A percentile compares a stretch with the other conserved stretches of the same genome.
These are phyloP conservation scores for Ennomos erosarius DNA, from an alignment of 2,888 invertebrate genomes.

Conservation along the genomic window DNA sequence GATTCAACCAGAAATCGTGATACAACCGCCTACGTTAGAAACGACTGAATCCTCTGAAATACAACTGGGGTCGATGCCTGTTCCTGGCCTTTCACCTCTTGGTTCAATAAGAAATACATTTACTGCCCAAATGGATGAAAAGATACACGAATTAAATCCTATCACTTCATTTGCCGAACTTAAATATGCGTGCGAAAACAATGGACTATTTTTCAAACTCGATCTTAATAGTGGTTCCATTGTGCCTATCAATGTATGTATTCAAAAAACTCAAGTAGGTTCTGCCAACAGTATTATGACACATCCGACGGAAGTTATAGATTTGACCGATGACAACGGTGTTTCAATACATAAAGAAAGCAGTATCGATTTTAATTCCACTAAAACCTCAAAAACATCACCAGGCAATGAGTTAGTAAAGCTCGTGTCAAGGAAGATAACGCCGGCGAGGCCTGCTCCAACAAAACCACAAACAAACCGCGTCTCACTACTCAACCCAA, in stretches of 20 bases:
- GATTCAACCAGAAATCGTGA: slow-evolving; percentile 4
- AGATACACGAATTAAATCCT: slow-evolving; percentile 43
- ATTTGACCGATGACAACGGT: slow-evolving; percentile 65
- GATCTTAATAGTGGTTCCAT: slow-evolving; percentile 61
- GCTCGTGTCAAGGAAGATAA: not conserved
- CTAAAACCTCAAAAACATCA: not conserved
- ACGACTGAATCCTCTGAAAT: not conserved
- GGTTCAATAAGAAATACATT: slow-evolving; percentile 6
- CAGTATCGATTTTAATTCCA: not conserved
- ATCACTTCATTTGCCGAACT: slow-evolving; percentile 64
- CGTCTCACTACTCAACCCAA: not conserved
- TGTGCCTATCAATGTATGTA: slow-evolving; percentile 64
- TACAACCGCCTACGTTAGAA: slow-evolving; percentile 7
- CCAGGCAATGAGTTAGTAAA: not conserved
- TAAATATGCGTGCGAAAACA: slow-evolving; percentile 60
- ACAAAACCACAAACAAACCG: not conserved
- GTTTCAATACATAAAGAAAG: slow-evolving; percentile 22
- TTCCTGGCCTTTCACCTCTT: slow-evolving; percentile 7
- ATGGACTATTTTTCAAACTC: slow-evolving; percentile 66
- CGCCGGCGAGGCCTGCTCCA: not conserved
- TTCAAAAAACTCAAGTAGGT: slow-evolving; percentile 50
- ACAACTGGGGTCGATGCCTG: not conserved
- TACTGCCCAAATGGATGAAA: slow-evolving; percentile 20
- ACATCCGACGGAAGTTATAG: slow-evolving; percentile 51
- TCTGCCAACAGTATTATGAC: not conserved